Percentiles rank a stretch among this genome's conserved stretches.
Evolutionary conservation across 2,797 vertebrate genomes (phyloP).

Genomic region (Podargus strigoides): DNA sequence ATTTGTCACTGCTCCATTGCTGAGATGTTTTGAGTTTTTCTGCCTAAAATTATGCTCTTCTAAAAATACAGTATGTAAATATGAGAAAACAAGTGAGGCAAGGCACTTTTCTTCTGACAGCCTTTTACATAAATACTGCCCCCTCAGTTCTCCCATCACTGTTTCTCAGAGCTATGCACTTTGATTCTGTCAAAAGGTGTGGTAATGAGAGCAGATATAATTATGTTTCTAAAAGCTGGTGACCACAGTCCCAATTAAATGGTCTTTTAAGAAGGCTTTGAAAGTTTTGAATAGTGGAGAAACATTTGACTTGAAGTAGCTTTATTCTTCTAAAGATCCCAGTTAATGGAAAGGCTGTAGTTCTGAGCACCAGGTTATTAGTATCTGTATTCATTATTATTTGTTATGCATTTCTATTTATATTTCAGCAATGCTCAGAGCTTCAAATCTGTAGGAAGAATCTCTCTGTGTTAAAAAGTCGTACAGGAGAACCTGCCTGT

Average conservation of each 20-base stretch:
- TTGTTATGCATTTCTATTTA: background rate
- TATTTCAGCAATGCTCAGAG: background rate
- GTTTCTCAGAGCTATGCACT: background rate
- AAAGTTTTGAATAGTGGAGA: background rate
- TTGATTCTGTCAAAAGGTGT: slow-evolving; percentile 33
- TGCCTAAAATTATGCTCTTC: slow-evolving; percentile 11
- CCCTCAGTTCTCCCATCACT: background rate
- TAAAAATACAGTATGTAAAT: slow-evolving; percentile 38
- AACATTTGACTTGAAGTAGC: background rate
- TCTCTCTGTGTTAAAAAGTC: background rate
- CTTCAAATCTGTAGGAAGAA: background rate
- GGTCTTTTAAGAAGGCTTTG: background rate
- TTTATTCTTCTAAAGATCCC: background rate
- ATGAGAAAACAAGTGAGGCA: background rate
- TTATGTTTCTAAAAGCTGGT: slow-evolving; percentile 4
- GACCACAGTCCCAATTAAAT: background rate
- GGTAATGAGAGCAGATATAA: background rate
- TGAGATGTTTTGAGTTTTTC: slow-evolving; percentile 22
- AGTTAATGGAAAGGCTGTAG: background rate
- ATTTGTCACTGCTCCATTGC: background rate
- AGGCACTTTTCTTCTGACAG: slow-evolving; percentile 7
- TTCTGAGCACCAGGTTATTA: background rate
- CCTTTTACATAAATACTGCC: background rate
- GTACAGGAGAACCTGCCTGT: background rate
- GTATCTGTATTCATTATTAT: background rate